Evolutionary conservation across 1,140 invertebrate genomes (phyloP).

Genomic region (Euwallacea fornicatus): DNA sequence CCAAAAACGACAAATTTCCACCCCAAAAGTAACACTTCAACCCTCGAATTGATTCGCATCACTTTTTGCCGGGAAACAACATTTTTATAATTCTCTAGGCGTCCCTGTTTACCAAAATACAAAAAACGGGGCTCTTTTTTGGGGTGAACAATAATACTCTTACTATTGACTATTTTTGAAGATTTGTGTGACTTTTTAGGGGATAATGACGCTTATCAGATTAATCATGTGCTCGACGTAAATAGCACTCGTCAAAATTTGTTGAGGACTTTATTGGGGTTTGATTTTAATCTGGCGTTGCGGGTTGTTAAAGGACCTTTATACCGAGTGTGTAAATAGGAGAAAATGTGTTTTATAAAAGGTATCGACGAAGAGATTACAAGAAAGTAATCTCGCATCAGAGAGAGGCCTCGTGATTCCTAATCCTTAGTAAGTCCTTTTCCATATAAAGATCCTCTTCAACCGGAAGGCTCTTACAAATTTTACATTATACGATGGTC

Average conservation of each 20-base stretch:
- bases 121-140: slow-evolving; percentile 38
- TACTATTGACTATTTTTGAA: slow-evolving; percentile 42
- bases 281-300: slow-evolving; percentile 17
- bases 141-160: slow-evolving; percentile 35
- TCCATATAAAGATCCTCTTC: slow-evolving; percentile 27
- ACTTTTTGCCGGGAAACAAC: slow-evolving; percentile 43
- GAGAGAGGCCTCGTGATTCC: slow-evolving; percentile 12
- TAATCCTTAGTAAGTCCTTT: slow-evolving; percentile 30
- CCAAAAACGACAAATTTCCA: slow-evolving; percentile 43
- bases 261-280: slow-evolving; percentile 29
- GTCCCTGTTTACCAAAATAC: slow-evolving; percentile 49
- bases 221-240: slow-evolving; percentile 36
- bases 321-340: neutral
- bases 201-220: slow-evolving; percentile 35
- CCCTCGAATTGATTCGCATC: slow-evolving; percentile 17
- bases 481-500: slow-evolving; percentile 14
- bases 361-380: slow-evolving; percentile 19
- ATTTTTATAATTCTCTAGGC: slow-evolving; percentile 47
- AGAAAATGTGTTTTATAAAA: slow-evolving; percentile 5
- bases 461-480: slow-evolving; percentile 10
- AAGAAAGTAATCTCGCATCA: slow-evolving; percentile 12
- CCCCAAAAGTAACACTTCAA: slow-evolving; percentile 34
- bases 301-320: too few relatives aligned
- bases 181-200: slow-evolving; percentile 37
- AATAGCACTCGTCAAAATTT: slow-evolving; percentile 31